Base-by-base conservation (phyloP, 1,140 invertebrate genomes). In the Cydia splendana region DNA sequence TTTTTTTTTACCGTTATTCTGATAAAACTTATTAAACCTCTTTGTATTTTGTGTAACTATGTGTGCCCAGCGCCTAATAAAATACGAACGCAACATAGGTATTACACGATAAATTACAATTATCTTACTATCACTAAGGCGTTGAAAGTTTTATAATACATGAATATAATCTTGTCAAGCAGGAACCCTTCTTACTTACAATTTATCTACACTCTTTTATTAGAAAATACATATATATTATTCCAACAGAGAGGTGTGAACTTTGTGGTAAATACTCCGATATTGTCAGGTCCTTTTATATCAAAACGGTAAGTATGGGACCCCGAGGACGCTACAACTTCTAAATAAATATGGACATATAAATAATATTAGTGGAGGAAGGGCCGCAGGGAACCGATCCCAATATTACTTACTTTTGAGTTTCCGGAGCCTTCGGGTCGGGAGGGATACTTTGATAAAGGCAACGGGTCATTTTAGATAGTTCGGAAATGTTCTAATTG, bases 301-400 rank as follows among this genome's bases (percentile, higher is more conserved):
- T 38, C 67, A 71, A 71, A 71, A 71, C 67, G n/a, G 67, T 71
- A 71, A 71, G 67, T 45, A 71, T 71, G 67, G 67, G 67, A n/a
- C 67, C 67, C 67, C 34, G 67, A 71, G 67, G 67, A 71, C 15
- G 38, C 34, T 4, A 71, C 67, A 71, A 71, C 67, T 71, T 71
- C 30, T 38, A 71, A 38, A 71, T 71, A 71, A 71, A 71, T 71
- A 71, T 71, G 67, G 67, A 45, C 67, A 38, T 71, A 71, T 71
- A 71, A 71, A 71, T 71, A 71, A 71, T 71, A 71, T 71, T 71
- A 71, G 67, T 38, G 67, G 67, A n/a, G 38, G 67, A n/a, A n/a
- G 24, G 38, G 67, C 67, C 67, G 30, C n/a, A 9, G 67, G 67
- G 67, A 71, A 18, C 67, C 15, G 67, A 71, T 71, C 67, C 67